A percentile compares a stretch with the other conserved stretches of the same genome.
Evolutionary conservation across 2,888 invertebrate genomes (phyloP).

Genomic region (Archaeoteleia sp.): DNA sequence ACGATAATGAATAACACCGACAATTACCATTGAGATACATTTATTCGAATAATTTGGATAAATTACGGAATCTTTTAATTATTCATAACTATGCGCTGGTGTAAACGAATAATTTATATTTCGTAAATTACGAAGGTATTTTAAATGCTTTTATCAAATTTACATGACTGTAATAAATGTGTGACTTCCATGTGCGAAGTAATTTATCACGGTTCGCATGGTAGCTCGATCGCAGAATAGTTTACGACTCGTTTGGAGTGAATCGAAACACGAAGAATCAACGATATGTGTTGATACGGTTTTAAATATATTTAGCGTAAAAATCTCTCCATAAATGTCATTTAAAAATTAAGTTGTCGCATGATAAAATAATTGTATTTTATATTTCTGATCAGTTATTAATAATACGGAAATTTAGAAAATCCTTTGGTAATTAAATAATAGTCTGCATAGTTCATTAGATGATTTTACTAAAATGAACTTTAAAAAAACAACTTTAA

Average conservation of each 20-base stretch:
- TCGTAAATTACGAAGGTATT: neutral
- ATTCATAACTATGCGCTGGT: no score
- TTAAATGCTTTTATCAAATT: no score
- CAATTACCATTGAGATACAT: no score
- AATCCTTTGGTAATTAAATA: no score
- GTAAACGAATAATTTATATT: neutral
- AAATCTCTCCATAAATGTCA: constrained; percentile 15
- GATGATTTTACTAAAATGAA: no score
- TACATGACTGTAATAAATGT: constrained; percentile 8
- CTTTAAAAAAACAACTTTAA: no score
- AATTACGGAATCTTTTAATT: no score
- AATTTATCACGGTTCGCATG: constrained; percentile 15
- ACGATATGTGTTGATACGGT: constrained; percentile 10
- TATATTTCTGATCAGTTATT: neutral
- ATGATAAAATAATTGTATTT: constrained; percentile 4
- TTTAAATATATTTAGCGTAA: neutral
- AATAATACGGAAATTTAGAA: no score
- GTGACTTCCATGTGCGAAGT: constrained; percentile 18
- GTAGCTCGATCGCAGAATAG: constrained; percentile 12
- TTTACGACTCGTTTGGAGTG: constrained; percentile 10
- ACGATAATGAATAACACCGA: no score
- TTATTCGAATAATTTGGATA: no score
- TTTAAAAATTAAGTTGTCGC: neutral
- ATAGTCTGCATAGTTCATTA: no score
- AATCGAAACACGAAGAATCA: constrained; percentile 23